phyloP scores from a whole-genome alignment of 2,888 invertebrate genomes.

The Drosophila robusta region DNA sequence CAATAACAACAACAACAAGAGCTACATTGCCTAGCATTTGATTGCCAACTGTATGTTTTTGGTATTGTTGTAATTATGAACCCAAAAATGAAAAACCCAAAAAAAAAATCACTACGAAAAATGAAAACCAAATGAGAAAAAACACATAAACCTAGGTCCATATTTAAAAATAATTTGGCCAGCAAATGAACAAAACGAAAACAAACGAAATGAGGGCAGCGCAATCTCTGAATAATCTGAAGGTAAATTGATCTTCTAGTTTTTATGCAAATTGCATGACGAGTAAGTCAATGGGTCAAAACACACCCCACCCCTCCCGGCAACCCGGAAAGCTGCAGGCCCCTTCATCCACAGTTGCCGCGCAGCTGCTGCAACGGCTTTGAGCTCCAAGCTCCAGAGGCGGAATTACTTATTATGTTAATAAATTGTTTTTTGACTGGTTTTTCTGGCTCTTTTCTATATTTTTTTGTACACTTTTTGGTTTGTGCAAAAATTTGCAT shows the following conservation, averaged over 20 bases:
- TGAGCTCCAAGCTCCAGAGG: slow-evolving; percentile 45
- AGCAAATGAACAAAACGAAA: slow-evolving; percentile 10
- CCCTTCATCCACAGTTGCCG: slow-evolving; percentile 11
- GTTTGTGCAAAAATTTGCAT: slow-evolving; percentile 64
- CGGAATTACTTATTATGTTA: slow-evolving; percentile 73
- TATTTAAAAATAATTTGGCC: slow-evolving; percentile 37
- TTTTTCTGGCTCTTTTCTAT: slow-evolving; percentile 60
- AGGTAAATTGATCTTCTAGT: slow-evolving; percentile 23
- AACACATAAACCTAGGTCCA: slow-evolving; percentile 22
- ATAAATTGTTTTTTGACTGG: slow-evolving; percentile 74
- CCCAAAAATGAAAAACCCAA: slow-evolving; percentile 31
- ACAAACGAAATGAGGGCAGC: slow-evolving; percentile 4
- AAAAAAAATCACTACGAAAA: neutral
- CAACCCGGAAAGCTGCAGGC: slow-evolving; percentile 38
- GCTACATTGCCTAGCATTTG: slow-evolving; percentile 54
- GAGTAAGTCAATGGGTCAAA: slow-evolving; percentile 75
- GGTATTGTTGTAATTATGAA: slow-evolving; percentile 70
- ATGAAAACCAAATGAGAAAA: slow-evolving; percentile 11
- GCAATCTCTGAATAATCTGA: neutral
- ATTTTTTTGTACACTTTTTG: neutral
- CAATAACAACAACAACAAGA: slow-evolving; percentile 21
- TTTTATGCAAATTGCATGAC: slow-evolving; percentile 42
- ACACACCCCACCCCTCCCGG: slow-evolving; percentile 16
- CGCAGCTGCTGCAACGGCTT: slow-evolving; percentile 29
- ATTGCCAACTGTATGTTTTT: slow-evolving; percentile 64